Base-by-base conservation (phyloP, 2,888 invertebrate species). In the Agrotis segetum region DNA sequence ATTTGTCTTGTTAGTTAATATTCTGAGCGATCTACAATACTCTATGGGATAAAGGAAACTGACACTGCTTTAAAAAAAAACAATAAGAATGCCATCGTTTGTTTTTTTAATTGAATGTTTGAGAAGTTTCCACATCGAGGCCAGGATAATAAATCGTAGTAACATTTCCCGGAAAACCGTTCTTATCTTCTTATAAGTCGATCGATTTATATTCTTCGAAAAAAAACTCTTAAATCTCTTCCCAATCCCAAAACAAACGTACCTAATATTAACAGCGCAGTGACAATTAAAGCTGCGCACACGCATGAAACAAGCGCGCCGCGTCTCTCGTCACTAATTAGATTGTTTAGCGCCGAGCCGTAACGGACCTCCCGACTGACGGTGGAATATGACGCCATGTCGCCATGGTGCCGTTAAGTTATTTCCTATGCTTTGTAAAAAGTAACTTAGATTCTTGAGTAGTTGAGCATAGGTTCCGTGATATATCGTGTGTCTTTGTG, bases 311-410 rank as follows among this genome's bases (percentile, higher is more conserved):
- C 62, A 79, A 16, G 40, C 67, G 71, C 71, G 14, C 63, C 55
- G 50, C 71, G 56, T 58, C 63, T 74, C 90, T 92, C 71, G 60
- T 64, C 66, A 79, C 91, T 92, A 92, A 93, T 92, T 92, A 88
- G 84, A 86, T 87, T 87, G 88, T 89, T 92, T 90, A 89, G 88
- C 90, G 83, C 29, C 81, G 85, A 87, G 67, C 88, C 89, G 87
- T 81, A 84, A 81, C 74, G 71, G 89, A 89, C 88, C 88, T 84
- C 88, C 88, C 82, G 83, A 55, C 55, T 72, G 66, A 50, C 67
- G 14, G 40, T 62, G 17, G 55, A 60, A 77, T 47, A 66, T 29
- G 64, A 70, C 66, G 44, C 46, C 24, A 24, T 4, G 40, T n/a
- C 66, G 44, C 46, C 24, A 24, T 6, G 29, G 21, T 67, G 40